A percentile compares a stretch with the other conserved stretches of the same genome.
These are phyloP conservation scores for Aelia acuminata DNA, from an alignment of 2,888 invertebrate species.

Conservation along the genomic window DNA sequence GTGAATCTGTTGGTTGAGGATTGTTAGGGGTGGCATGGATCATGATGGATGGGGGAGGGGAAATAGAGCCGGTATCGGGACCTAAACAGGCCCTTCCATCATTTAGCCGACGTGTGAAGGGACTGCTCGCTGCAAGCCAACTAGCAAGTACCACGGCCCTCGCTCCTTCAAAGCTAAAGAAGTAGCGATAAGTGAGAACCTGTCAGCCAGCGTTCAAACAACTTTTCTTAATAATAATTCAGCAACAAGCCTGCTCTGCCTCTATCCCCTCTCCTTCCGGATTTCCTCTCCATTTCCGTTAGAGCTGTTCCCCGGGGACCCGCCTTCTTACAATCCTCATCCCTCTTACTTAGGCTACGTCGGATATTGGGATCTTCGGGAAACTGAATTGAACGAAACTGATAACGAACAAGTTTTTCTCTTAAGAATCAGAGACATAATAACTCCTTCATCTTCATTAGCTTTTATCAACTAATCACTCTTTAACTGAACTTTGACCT, in stretches of 20 bases:
- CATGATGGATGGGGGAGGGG: slow-evolving; percentile 4
- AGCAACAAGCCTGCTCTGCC: slow-evolving; percentile 27
- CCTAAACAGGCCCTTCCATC: slow-evolving; percentile 50
- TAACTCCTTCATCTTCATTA: background rate
- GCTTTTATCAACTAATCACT: background rate
- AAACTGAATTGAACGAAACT: background rate
- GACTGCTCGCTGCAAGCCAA: slow-evolving; percentile 16
- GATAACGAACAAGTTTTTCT: background rate
- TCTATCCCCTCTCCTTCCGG: background rate
- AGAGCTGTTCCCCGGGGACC: background rate
- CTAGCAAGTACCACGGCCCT: background rate
- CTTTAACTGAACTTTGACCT: background rate
- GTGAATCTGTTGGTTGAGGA: slow-evolving; percentile 29
- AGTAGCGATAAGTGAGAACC: slow-evolving; percentile 1
- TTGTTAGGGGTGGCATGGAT: slow-evolving; percentile 14
- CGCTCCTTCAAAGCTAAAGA: slow-evolving; percentile 36
- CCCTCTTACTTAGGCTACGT: background rate
- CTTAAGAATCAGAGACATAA: background rate
- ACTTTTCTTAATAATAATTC: slow-evolving; percentile 47
- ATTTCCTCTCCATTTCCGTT: slow-evolving; percentile 46
- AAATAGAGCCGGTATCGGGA: slow-evolving; percentile 30
- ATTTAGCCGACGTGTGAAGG: slow-evolving; percentile 44
- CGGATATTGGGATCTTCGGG: background rate
- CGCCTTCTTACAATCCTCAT: background rate
- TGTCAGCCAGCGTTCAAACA: slow-evolving; percentile 22